Conservation (phyloP, 2,113 vertebrate species). For the Heliornis fulica region DNA sequence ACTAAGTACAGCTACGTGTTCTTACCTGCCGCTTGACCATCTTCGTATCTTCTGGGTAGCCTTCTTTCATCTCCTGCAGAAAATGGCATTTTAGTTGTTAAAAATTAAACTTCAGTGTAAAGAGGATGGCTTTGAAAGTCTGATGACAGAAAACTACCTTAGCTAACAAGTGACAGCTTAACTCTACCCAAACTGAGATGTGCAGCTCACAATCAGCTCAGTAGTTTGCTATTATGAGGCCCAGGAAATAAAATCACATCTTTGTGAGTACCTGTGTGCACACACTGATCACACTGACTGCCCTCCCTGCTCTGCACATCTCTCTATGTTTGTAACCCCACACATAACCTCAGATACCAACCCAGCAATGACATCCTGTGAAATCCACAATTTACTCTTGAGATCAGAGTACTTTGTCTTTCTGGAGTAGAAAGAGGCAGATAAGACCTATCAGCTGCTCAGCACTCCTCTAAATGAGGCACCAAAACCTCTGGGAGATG, state of each 20-base stretch:
- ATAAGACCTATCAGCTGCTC: background rate
- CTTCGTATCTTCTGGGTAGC: slow-evolving; percentile 77
- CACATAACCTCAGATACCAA: background rate
- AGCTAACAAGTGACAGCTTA: background rate
- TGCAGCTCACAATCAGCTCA: background rate
- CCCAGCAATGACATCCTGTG: background rate
- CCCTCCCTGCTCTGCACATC: background rate
- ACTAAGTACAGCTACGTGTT: background rate
- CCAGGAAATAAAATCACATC: background rate
- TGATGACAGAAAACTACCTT: background rate
- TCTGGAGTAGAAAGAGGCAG: background rate
- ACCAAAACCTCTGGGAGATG: background rate
- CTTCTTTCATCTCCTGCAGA: slow-evolving; percentile 80
- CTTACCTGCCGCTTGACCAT: slow-evolving; percentile 79
- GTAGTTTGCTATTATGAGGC: background rate
- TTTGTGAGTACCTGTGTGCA: background rate
- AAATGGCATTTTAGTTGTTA: slow-evolving; percentile 51
- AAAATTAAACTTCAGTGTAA: background rate
- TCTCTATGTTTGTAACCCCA: background rate
- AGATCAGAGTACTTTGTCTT: background rate
- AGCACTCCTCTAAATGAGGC: background rate
- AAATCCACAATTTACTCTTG: background rate
- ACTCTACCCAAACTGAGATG: background rate
- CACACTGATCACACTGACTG: background rate
- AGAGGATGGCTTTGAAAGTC: background rate